Evolutionary conservation across 2,113 vertebrate species (phyloP), one percentile per base, ranked within the genome.

Genomic region (Coptodon bakossiorum): DNA sequence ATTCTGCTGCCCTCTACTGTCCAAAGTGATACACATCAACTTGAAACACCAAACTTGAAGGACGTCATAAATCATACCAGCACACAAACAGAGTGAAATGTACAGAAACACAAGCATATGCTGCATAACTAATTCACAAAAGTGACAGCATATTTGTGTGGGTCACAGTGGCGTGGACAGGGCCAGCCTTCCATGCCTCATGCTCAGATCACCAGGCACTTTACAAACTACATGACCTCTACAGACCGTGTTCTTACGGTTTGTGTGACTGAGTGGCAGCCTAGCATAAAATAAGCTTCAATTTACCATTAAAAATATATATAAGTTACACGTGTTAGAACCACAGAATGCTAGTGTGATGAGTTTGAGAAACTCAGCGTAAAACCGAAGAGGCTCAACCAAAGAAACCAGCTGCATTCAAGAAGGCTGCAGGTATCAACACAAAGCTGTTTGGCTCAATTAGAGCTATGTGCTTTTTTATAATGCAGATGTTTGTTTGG

Each of bases 401-500:
- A 22, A 98, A 98, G 93, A 97, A 97, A 86, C 56, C 94, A 1
- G 10, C 84, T 7, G 71, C 91, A 10, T 3, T 96, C 16, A 97
- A 95, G 92, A 96, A 97, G 90, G 63, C 83, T 14, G 17, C 90
- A 81, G 95, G 85, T 96, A 89, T 50, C 7, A 9, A 45, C 6
- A 81, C 24, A 5, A 19, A 6, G 2, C 9, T 16, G 31, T 22
- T n/a, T 3, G n/a, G 19, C 36, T 8, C 22, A 66, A 13, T 0
- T 12, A 7, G 2, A 24, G 7, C n/a, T 19, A 19, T 10, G 71
- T 66, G 5, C 9, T 56, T 12, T 34, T 43, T 27, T 82, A 12
- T 36, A 27, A 2, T n/a, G 3, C 7, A 2, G n/a, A 71, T 14
- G 3, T 43, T 71, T 5, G 13, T 24, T 43, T 71, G 38, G n/a